Conservation (phyloP, 2,888 invertebrate species). For the Caradrina clavipalpis region DNA sequence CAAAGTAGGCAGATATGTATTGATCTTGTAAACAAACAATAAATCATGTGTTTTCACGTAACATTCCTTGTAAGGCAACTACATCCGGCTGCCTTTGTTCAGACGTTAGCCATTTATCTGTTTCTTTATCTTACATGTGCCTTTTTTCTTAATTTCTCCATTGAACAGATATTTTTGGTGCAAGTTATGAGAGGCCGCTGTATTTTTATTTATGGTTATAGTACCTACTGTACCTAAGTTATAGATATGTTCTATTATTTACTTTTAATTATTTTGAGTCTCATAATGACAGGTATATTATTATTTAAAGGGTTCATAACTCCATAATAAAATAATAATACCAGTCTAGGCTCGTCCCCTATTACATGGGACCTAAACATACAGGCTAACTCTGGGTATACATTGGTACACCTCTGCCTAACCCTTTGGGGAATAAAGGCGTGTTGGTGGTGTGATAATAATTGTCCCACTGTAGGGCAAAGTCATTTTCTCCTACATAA, state of each 20-base stretch:
- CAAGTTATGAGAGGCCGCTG: slow-evolving; percentile 58
- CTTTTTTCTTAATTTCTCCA: slow-evolving; percentile 75
- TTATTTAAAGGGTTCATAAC: not conserved
- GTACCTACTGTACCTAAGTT: too few species aligned
- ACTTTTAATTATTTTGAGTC: not conserved
- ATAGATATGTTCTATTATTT: too few species aligned
- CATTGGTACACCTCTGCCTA: too few species aligned
- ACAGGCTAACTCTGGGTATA: too few species aligned
- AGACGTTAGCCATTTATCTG: slow-evolving; percentile 69
- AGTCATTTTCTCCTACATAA: too few species aligned
- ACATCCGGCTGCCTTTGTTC: slow-evolving; percentile 69
- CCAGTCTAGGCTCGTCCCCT: too few species aligned
- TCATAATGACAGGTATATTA: not conserved
- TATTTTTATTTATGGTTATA: not conserved
- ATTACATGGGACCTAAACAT: too few species aligned
- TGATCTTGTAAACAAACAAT: slow-evolving; percentile 43
- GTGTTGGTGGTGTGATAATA: too few species aligned
- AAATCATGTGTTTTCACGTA: slow-evolving; percentile 58
- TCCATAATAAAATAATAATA: not conserved
- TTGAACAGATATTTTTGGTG: slow-evolving; percentile 58
- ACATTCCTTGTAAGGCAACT: slow-evolving; percentile 46
- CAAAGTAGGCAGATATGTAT: slow-evolving; percentile 11
- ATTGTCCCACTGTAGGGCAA: too few species aligned
- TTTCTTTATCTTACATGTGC: slow-evolving; percentile 70
- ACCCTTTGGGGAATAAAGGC: too few species aligned